Base-by-base conservation (phyloP, 2,113 vertebrate genomes). In the Leptodactylus fuscus region DNA sequence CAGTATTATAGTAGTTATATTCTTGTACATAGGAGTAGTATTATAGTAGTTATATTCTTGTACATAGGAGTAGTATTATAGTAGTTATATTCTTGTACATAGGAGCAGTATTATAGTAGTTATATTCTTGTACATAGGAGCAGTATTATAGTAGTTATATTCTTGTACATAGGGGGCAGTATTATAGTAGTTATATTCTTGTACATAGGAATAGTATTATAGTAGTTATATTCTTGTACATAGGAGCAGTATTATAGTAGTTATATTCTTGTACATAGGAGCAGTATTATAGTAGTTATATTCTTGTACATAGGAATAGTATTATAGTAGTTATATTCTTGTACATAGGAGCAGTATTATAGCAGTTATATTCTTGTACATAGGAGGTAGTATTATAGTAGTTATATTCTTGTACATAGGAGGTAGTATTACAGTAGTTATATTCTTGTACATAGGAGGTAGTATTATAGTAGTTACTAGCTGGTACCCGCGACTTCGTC, bases 81-180 rank as follows among this genome's bases (percentile, higher is more conserved):
- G 53, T 58, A 58, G 53, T 58, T 58, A 58, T 24, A 58, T 24
- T 58, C 53, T 24, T 58, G 53, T 24, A 58, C n/a, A 58, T 58
- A 58, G 3, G 53, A 8, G 53, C 41, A 44, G 27, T 65, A 32
- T 65, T 65, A 65, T 65, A 65, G 60, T 65, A 65, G 27, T 65
- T 67, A 67, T 67, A 67, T 62, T 62, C 58, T 29, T 62, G 58
- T 62, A 62, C 11, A 62, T 27, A 29, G 58, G 24, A 15, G 15
- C 29, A 67, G 62, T 67, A 67, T 67, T 65, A 65, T 65, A 16
- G 60, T 65, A 65, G 13, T 32, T 65, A 65, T 58, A 58, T 58
- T 58, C 46, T 15, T 48, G 46, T 48, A 48, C 10, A 48, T 5
- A 48, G 4, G 46, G 5, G 4, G 46, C 46, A 58, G 53, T 58